Conservation (phyloP, 1,140 invertebrate genomes). For the Teleopsis dalmanni region DNA sequence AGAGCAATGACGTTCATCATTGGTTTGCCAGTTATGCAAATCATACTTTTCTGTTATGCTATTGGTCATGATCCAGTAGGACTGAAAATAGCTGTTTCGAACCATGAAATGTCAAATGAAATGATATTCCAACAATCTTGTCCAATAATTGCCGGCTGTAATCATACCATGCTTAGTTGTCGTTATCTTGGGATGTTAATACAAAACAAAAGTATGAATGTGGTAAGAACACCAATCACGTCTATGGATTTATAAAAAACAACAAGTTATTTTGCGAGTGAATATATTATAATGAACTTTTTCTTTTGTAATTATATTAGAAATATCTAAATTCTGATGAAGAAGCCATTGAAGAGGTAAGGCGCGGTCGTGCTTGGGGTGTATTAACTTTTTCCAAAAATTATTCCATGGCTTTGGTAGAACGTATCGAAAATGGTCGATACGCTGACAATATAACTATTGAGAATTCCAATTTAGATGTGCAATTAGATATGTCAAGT, state of each 20-base stretch:
- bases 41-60: conserved; percentile 87
- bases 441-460: conserved; percentile 62
- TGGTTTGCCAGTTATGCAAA: conserved; percentile 83
- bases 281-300: background rate
- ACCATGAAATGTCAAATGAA: conserved; percentile 64
- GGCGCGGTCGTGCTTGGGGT: conserved; percentile 70
- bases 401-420: conserved; percentile 69
- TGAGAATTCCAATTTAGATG: conserved; percentile 61
- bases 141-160: conserved; percentile 52
- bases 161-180: conserved; percentile 64
- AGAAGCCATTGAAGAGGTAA: conserved; percentile 61
- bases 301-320: conserved; percentile 28
- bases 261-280: background rate
- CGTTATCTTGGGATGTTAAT: conserved; percentile 63
- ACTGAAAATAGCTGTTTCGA: conserved; percentile 76
- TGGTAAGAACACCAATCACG: conserved; percentile 46
- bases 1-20: conserved; percentile 87
- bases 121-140: conserved; percentile 49
- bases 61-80: conserved; percentile 87
- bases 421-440: conserved; percentile 60
- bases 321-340: conserved; percentile 47
- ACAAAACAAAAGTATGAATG: conserved; percentile 50
- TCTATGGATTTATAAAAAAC: background rate
- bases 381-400: conserved; percentile 74
- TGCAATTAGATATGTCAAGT: conserved; percentile 89